phyloP scores from a whole-genome alignment of 2,888 invertebrate species.

The Colletes collaris region DNA sequence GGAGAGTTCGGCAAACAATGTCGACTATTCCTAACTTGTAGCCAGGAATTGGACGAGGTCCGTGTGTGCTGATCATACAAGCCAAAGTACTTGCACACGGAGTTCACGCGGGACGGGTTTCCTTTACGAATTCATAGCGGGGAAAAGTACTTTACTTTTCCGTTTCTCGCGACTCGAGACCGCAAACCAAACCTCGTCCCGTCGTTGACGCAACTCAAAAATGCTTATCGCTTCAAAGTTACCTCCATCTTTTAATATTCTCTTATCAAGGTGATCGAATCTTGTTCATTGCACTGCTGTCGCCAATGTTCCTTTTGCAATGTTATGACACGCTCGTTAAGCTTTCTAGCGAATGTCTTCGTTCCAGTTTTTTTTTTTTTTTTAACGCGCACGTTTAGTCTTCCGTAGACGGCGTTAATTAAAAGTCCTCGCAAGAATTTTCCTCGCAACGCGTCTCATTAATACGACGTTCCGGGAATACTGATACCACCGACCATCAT shows the following conservation, averaged over 20 bases:
- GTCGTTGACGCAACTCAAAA: not conserved
- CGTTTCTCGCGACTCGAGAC: conserved; percentile 20
- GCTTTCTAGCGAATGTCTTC: conserved; percentile 54
- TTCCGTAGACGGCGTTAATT: conserved; percentile 54
- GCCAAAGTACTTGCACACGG: conserved; percentile 52
- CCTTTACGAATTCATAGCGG: conserved; percentile 41
- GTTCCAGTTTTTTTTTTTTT: conserved; percentile 60
- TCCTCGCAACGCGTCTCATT: conserved; percentile 50
- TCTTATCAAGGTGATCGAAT: no score
- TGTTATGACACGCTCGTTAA: conserved; percentile 41
- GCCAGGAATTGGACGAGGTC: conserved; percentile 52
- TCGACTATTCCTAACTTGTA: conserved; percentile 68
- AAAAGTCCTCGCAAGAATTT: conserved; percentile 50
- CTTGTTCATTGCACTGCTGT: not conserved
- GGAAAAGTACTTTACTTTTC: conserved; percentile 37
- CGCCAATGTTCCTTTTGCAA: conserved; percentile 37
- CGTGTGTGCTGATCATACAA: conserved; percentile 59
- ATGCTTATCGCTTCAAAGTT: no score
- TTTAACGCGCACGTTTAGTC: conserved; percentile 21
- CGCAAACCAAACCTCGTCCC: conserved; percentile 10
- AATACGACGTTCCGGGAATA: conserved; percentile 49
- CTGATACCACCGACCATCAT: conserved; percentile 40
- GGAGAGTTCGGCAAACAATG: conserved; percentile 71
- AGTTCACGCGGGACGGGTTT: conserved; percentile 48
- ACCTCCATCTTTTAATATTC: no score